These are phyloP conservation scores for Neosilurus mollespiculum DNA, from an alignment of 2,797 vertebrate species.

Conservation along the genomic window DNA sequence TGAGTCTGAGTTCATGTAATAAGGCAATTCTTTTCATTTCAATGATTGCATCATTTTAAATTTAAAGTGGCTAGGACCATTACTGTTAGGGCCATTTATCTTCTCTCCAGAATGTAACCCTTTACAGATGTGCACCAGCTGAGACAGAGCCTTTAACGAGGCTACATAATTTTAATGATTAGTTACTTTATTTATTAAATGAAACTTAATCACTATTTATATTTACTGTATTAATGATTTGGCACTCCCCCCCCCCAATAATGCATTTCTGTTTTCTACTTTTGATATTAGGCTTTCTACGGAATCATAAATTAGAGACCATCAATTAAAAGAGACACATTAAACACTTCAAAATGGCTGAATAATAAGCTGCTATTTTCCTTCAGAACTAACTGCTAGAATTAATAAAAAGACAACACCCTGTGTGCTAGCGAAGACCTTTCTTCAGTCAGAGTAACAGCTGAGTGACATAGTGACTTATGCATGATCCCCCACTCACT, in stretches of 20 bases:
- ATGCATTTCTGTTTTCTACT: background rate
- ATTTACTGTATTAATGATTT: background rate
- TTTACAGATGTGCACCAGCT: too few species aligned
- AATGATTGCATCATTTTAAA: background rate
- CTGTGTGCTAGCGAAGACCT: background rate
- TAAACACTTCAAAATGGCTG: background rate
- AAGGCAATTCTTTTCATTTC: background rate
- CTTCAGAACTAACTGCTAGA: background rate
- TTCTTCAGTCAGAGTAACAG: slow-evolving; percentile 12
- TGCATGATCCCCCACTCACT: slow-evolving; percentile 64
- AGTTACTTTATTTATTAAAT: too few species aligned
- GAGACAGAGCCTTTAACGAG: background rate
- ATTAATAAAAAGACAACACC: background rate
- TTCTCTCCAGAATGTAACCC: too few species aligned
- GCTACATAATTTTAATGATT: background rate
- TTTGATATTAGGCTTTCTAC: background rate
- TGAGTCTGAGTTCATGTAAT: background rate
- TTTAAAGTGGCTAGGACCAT: background rate
- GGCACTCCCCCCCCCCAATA: background rate
- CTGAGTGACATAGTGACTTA: background rate
- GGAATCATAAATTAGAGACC: background rate
- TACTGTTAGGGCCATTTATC: too few species aligned
- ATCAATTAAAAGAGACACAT: background rate
- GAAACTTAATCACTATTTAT: too few species aligned
- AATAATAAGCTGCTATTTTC: background rate